These are phyloP conservation scores for Anastatus disparis DNA, from an alignment of 1,140 invertebrate genomes.

Conservation along the genomic window DNA sequence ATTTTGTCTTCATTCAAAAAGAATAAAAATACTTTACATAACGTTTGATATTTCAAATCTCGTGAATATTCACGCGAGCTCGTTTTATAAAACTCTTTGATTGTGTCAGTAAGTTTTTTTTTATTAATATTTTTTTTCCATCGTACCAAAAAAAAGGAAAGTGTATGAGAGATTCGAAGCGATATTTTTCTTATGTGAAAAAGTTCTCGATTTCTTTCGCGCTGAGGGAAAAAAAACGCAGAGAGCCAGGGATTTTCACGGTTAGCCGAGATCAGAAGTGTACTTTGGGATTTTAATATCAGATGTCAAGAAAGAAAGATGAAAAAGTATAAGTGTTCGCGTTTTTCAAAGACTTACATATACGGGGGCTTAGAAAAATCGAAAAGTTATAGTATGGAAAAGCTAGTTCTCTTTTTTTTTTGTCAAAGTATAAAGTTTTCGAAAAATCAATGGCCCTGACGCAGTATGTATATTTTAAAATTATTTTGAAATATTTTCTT, in stretches of 20 bases:
- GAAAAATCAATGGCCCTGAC: slow-evolving; percentile 4
- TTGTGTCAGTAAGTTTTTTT: too few relatives aligned
- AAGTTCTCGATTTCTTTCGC: slow-evolving; percentile 16
- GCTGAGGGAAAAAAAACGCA: not conserved
- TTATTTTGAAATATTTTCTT: too few relatives aligned
- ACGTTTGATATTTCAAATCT: too few relatives aligned
- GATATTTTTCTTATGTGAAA: slow-evolving; percentile 23
- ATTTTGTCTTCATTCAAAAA: too few relatives aligned
- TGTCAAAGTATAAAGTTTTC: not conserved
- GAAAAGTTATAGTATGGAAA: not conserved
- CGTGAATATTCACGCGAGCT: too few relatives aligned
- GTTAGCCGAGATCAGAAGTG: slow-evolving; percentile 28
- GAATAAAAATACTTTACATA: too few relatives aligned
- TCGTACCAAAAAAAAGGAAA: too few relatives aligned
- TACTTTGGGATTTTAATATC: slow-evolving; percentile 32
- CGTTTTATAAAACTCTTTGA: too few relatives aligned
- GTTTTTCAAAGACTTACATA: not conserved
- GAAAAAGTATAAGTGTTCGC: slow-evolving; percentile 1
- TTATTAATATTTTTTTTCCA: too few relatives aligned
- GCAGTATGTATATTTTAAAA: too few relatives aligned
- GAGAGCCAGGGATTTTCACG: slow-evolving; percentile 4
- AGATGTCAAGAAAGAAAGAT: not conserved
- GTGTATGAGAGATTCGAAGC: too few relatives aligned
- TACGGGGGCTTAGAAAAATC: not conserved
- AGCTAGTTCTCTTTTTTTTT: not conserved